Evolutionary conservation across 2,888 invertebrate genomes (phyloP).

Genomic region (Notodromas monacha): DNA sequence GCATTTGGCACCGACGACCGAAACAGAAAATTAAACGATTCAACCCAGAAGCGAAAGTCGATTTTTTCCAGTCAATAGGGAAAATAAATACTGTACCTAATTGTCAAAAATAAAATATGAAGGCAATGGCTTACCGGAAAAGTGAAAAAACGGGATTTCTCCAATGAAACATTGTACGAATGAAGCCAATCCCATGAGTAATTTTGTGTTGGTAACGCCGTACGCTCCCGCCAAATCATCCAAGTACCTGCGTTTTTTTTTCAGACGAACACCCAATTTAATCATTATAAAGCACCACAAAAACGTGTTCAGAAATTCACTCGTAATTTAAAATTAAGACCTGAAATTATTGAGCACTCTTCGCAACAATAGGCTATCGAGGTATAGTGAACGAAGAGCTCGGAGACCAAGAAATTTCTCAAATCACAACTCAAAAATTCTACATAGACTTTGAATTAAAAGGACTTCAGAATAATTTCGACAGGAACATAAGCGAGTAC

Average conservation of each 20-base stretch:
- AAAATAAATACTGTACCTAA: no score
- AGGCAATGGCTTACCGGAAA: conserved; percentile 20
- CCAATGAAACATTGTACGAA: conserved; percentile 48
- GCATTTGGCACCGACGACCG: no score
- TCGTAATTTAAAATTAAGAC: conserved; percentile 1
- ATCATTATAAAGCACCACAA: conserved; percentile 5
- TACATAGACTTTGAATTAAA: no score
- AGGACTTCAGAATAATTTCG: no score
- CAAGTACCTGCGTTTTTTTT: conserved; percentile 32
- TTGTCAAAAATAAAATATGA: conserved; percentile 9
- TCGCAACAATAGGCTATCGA: no score
- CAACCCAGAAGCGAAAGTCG: no score
- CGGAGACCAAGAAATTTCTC: no score
- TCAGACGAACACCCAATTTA: conserved; percentile 9
- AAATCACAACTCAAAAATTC: no score
- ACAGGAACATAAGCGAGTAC: conserved; percentile 9
- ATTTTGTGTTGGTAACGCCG: conserved; percentile 29
- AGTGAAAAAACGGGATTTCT: conserved; percentile 53
- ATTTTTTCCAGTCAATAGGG: no score
- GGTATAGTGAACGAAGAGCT: no score
- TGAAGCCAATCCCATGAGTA: conserved; percentile 35
- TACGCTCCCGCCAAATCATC: conserved; percentile 33
- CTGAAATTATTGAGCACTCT: no score
- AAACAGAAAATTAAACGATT: no score
- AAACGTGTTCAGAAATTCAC: conserved; percentile 6